These are phyloP conservation scores for Ctenomys sociabilis DNA, from an alignment of 2,113 vertebrate species.

Conservation along the genomic window DNA sequence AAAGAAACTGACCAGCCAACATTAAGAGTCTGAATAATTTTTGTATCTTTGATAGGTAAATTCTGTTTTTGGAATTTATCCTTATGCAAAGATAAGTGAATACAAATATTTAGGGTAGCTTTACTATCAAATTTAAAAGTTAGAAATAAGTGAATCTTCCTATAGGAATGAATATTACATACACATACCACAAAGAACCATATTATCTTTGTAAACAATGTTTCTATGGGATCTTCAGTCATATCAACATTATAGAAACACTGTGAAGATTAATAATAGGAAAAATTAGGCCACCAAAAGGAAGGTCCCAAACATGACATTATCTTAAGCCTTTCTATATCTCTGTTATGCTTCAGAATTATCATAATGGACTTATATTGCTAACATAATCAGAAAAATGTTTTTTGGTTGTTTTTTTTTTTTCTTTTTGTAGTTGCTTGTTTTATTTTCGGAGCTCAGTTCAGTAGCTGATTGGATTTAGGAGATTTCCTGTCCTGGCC, in stretches of 20 bases:
- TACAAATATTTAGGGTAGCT: background rate
- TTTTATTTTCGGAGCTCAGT: background rate
- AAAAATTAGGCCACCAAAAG: background rate
- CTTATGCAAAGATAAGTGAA: background rate
- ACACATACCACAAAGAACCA: background rate
- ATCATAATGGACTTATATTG: background rate
- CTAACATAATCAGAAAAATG: conserved; percentile 37
- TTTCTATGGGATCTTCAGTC: background rate
- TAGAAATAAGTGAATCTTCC: background rate
- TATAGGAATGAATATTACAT: background rate
- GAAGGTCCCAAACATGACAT: background rate
- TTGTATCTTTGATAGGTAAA: background rate
- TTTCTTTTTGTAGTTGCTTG: background rate
- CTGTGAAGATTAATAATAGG: background rate
- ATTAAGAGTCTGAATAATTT: background rate
- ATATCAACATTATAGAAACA: conserved; percentile 9
- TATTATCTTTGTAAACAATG: background rate
- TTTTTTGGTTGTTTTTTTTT: background rate
- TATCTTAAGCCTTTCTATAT: background rate
- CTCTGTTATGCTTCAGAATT: background rate
- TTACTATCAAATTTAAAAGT: background rate
- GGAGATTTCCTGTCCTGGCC: background rate
- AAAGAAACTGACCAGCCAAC: background rate
- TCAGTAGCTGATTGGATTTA: background rate
- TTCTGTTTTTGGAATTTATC: background rate